Conservation (phyloP, 2,888 invertebrate species). For the Ormyrus pomaceus region DNA sequence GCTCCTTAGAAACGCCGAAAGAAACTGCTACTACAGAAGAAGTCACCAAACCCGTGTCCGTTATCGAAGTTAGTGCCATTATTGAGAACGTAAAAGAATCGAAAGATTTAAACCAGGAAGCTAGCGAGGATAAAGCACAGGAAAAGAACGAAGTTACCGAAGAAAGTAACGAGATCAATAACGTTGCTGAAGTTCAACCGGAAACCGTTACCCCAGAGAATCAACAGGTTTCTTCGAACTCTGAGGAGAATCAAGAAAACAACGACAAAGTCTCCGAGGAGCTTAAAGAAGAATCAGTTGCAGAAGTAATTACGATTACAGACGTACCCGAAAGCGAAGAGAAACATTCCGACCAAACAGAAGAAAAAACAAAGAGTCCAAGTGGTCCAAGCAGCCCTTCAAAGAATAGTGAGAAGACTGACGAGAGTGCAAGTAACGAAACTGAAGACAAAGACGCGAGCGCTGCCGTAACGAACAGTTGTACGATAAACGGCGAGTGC, state of each 20-base stretch:
- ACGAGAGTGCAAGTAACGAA: slow-evolving; percentile 42
- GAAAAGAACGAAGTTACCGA: slow-evolving; percentile 6
- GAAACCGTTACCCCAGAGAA: slow-evolving; percentile 9
- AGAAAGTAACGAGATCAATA: slow-evolving; percentile 46
- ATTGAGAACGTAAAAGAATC: slow-evolving; percentile 19
- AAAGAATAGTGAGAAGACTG: slow-evolving; percentile 64
- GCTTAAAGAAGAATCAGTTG: slow-evolving; percentile 25
- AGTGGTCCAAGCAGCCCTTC: slow-evolving; percentile 73
- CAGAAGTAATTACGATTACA: slow-evolving; percentile 43
- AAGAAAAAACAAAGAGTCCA: slow-evolving; percentile 65
- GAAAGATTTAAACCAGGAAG: slow-evolving; percentile 45
- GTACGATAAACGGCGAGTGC: slow-evolving; percentile 63
- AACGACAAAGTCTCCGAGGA: not conserved
- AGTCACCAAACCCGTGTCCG: not conserved
- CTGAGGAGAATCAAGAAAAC: not conserved
- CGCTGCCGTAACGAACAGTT: slow-evolving; percentile 60
- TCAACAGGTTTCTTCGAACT: slow-evolving; percentile 5
- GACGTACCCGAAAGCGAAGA: slow-evolving; percentile 39
- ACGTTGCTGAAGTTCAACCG: slow-evolving; percentile 49
- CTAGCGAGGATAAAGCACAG: slow-evolving; percentile 29
- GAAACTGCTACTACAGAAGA: slow-evolving; percentile 26
- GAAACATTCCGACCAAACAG: slow-evolving; percentile 20
- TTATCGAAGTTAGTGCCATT: slow-evolving; percentile 13
- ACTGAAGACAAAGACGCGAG: slow-evolving; percentile 59
- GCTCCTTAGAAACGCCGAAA: slow-evolving; percentile 39